phyloP scores from a whole-genome alignment of 35 echinoderm and acorn worm species.

The Eucidaris tribuloides region DNA sequence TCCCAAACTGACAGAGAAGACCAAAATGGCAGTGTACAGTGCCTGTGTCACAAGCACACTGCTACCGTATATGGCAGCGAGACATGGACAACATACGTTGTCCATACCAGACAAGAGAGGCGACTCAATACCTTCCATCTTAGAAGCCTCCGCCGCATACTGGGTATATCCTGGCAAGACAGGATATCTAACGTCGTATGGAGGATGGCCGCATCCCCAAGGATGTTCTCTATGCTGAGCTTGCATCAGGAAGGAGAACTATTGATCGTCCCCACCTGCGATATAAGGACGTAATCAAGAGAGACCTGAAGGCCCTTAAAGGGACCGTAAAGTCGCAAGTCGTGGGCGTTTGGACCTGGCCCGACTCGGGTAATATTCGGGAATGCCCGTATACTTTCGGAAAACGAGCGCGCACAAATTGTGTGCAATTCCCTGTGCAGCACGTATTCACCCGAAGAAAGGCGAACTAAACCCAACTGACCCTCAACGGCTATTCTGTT shows the following conservation, averaged over 20 bases:
- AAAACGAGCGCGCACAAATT: no score
- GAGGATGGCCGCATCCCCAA: constrained; percentile 22
- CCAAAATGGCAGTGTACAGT: constrained; percentile 43
- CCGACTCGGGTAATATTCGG: no score
- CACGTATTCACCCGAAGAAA: no score
- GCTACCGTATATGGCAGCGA: constrained; percentile 23
- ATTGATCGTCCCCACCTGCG: constrained; percentile 1
- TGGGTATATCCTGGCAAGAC: neutral
- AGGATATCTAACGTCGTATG: neutral
- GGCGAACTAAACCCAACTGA: no score
- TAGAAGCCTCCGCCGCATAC: neutral
- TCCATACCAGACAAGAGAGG: constrained; percentile 16
- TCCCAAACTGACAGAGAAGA: constrained; percentile 27
- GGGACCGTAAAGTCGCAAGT: no score
- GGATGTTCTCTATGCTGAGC: constrained; percentile 6
- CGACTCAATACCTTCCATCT: constrained; percentile 25
- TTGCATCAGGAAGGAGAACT: neutral
- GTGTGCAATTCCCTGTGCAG: no score
- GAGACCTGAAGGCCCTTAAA: no score
- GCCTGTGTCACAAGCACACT: constrained; percentile 57
- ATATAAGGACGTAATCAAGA: no score
- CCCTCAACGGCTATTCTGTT: no score
- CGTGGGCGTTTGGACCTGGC: no score
- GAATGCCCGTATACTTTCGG: no score
- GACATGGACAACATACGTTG: constrained; percentile 28